Base-by-base conservation (phyloP, 1,140 invertebrate species). In the Psix sp. region DNA sequence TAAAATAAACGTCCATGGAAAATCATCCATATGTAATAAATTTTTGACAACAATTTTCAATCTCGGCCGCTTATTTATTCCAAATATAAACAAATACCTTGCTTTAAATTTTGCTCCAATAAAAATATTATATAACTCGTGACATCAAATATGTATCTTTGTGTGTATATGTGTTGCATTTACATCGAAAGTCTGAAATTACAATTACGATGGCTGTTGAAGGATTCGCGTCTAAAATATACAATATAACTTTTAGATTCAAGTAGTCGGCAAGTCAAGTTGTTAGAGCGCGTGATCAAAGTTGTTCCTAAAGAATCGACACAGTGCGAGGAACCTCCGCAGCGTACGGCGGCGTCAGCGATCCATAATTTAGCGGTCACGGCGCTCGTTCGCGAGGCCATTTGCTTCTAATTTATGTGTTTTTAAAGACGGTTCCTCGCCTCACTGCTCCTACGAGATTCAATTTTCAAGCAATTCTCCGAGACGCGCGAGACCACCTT, bases 391-490 rank as follows among this genome's bases (percentile, higher is more conserved):
- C 72, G 80, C 78, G 68, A 56, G 77, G 80, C 79, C 78, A 79
- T 86, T 87, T 83, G 77, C 76, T 63, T 81, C 74, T 84, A 86
- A 87, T 87, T 86, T 87, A 87, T 86, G 84, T 84, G 82, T 84
- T 86, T 87, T 87, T 86, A 86, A 87, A 82, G 70, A 73, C 65
- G 70, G 52, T 68, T 46, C 68, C 63, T 71, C 67, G 67, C 45
- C 46, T 68, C 63, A 49, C 59, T 52, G 70, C 70, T 70, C 65
- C 70, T 70, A 70, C 75, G 70, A 62, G 75, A 74, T 77, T 73
- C 75, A 77, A 77, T 77, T 77, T 77, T 73, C 75, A 71, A 77
- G 60, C 74, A 45, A 76, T 76, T 76, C 74, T 46, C 68, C 46
- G 45, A 59, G 67, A 46, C 16, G 67, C 60, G 66, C 62, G 74